phyloP scores from a whole-genome alignment of 2,888 invertebrate species.

The Petrolisthes cinctipes region DNA sequence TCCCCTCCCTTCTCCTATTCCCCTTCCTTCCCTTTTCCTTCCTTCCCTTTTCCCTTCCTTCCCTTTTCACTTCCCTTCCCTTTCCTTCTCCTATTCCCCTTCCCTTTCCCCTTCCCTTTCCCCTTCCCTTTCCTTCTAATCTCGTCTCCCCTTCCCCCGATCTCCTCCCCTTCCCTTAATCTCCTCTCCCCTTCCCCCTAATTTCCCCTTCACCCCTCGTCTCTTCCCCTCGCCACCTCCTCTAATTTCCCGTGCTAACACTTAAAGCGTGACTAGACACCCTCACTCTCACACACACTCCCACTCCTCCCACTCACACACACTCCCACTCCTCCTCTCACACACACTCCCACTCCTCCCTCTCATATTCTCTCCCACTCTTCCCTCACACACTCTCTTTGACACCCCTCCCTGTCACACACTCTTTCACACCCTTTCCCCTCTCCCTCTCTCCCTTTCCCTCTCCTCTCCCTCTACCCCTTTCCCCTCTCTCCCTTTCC shows the following conservation, averaged over 20 bases:
- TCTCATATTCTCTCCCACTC: background rate
- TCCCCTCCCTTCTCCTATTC: background rate
- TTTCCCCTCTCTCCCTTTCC: background rate
- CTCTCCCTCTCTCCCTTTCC: background rate
- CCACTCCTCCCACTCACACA: background rate
- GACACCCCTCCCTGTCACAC: background rate
- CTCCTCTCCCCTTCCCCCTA: slow-evolving; percentile 7
- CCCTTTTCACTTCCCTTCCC: background rate
- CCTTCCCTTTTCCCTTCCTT: background rate
- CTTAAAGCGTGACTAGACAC: background rate
- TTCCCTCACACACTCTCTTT: background rate
- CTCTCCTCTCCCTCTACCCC: background rate
- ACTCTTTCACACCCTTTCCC: background rate
- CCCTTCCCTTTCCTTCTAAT: background rate
- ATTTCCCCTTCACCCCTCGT: slow-evolving; percentile 3
- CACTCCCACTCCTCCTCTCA: background rate
- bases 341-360: background rate
- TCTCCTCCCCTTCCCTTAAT: background rate
- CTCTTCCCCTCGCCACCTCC: slow-evolving; percentile 4
- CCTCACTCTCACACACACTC: background rate
- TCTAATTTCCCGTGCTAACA: background rate
- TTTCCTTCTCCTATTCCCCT: background rate
- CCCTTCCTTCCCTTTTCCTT: background rate
- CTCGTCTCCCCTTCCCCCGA: background rate
- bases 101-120: background rate